These are phyloP conservation scores for Stigmatopora nigra DNA, from an alignment of 2,113 vertebrate genomes.

Conservation along the genomic window DNA sequence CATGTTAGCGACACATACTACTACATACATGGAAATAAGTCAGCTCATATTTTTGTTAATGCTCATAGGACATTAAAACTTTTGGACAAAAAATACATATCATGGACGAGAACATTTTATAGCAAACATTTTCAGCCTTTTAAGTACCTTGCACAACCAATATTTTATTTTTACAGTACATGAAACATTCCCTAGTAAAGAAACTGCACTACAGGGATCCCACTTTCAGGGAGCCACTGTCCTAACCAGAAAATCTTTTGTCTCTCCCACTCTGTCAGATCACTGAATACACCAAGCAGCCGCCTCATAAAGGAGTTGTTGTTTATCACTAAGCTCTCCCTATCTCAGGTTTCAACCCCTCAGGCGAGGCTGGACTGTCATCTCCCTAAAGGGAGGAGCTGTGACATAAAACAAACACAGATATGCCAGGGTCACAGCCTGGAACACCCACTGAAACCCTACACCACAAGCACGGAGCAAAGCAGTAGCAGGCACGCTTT, in stretches of 20 bases:
- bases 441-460: slow-evolving; percentile 54
- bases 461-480: slow-evolving; percentile 32
- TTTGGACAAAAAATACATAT: no score
- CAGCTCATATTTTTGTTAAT: no score
- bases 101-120: no score
- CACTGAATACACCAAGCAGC: slow-evolving; percentile 39
- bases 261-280: slow-evolving; percentile 19
- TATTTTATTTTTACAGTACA: not conserved
- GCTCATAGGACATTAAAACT: no score
- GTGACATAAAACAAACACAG: slow-evolving; percentile 62
- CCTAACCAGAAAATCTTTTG: slow-evolving; percentile 29
- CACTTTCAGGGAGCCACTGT: slow-evolving; percentile 21
- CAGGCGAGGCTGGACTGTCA: slow-evolving; percentile 55
- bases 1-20: no score
- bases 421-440: slow-evolving; percentile 49
- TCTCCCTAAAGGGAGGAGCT: slow-evolving; percentile 57
- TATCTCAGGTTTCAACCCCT: slow-evolving; percentile 62
- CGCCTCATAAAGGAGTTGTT: slow-evolving; percentile 60
- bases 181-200: not conserved
- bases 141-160: not conserved
- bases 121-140: no score
- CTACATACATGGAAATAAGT: no score
- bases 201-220: slow-evolving; percentile 4
- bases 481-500: slow-evolving; percentile 6
- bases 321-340: slow-evolving; percentile 57